A percentile compares a stretch with the other conserved stretches of the same genome.
Conservation (phyloP, 1,140 invertebrate genomes). For the Diplogasteroides magnus region DNA sequence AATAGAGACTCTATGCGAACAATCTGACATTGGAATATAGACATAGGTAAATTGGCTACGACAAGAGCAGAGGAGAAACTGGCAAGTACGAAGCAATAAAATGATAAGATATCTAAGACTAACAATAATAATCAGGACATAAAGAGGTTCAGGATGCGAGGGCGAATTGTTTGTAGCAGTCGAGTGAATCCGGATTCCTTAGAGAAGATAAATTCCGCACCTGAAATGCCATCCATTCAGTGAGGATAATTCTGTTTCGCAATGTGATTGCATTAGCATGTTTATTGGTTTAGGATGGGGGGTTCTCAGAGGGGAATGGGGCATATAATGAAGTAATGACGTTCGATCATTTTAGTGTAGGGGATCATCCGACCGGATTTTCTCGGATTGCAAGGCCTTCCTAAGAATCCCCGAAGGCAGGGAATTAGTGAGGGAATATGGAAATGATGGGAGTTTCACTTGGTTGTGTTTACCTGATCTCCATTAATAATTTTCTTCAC, state of each 20-base stretch:
- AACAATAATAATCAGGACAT: not conserved
- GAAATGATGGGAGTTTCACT: not conserved
- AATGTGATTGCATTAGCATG: not conserved
- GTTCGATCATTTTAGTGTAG: too few relatives aligned
- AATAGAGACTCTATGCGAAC: too few relatives aligned
- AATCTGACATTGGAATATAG: too few relatives aligned
- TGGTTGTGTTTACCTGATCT: constrained; percentile 24
- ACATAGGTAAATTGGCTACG: too few relatives aligned
- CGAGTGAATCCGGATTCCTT: constrained; percentile 41
- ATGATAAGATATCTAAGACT: not conserved
- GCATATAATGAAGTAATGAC: not conserved
- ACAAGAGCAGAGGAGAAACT: too few relatives aligned
- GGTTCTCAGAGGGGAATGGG: not conserved
- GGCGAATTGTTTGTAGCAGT: constrained; percentile 21
- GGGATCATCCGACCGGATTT: too few relatives aligned
- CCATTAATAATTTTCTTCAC: constrained; percentile 61
- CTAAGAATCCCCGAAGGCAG: too few relatives aligned
- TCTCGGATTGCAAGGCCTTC: too few relatives aligned
- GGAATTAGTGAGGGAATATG: not conserved
- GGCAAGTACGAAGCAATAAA: not conserved
- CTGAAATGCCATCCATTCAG: not conserved
- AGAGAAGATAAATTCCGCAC: constrained; percentile 37
- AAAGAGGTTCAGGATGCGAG: not conserved
- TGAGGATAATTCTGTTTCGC: not conserved
- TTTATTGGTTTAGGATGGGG: not conserved